Base-by-base conservation (phyloP, 2,888 invertebrate species). In the Athalia circularis region DNA sequence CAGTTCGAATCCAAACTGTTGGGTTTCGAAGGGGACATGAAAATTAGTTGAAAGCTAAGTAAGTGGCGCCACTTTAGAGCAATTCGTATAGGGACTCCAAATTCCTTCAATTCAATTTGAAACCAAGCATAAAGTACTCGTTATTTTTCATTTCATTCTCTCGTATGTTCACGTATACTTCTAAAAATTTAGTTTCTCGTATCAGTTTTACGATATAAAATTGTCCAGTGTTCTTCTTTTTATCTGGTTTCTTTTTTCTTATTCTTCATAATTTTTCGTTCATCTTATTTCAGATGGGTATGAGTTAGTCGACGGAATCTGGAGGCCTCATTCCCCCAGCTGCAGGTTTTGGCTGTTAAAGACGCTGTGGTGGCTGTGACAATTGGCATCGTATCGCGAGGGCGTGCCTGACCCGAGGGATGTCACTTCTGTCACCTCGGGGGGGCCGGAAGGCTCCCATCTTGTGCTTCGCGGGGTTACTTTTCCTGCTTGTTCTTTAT, bases 381-480 rank as follows among this genome's bases (percentile, higher is more conserved):
- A 72, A 72, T 72, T 59, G 72, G 72, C 72, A 59, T 72, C 57
- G 57, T 72, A 72, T 72, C 59, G 72, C 72, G 59, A 72, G 64
- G 67, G 75, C 77, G 67, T 70, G 70, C 72, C 67, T 43, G 29
- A 62, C 15, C 61, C 80, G 77, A 77, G 77, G 65, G 80, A 91
- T 91, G 91, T 87, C 90, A 83, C 87, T 90, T 77, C 85, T 91
- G 83, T 86, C 89, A 79, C 86, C 86, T 80, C 89, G 91, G 67
- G 89, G 91, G 54, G 86, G 88, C 80, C 90, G 91, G 65, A 88
- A 90, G 82, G 90, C 89, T 78, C 88, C 90, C 79, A 84, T 91
- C 78, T 88, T 90, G 81, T 91, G 89, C 82, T 85, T 91, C 82
- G 81, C 89, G 62, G 88, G 89, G 64, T 85, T 92, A n/a, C 84